Evolutionary conservation across 2,888 invertebrate species (phyloP), one percentile per base, ranked within the genome.

Genomic region (Automeris io): DNA sequence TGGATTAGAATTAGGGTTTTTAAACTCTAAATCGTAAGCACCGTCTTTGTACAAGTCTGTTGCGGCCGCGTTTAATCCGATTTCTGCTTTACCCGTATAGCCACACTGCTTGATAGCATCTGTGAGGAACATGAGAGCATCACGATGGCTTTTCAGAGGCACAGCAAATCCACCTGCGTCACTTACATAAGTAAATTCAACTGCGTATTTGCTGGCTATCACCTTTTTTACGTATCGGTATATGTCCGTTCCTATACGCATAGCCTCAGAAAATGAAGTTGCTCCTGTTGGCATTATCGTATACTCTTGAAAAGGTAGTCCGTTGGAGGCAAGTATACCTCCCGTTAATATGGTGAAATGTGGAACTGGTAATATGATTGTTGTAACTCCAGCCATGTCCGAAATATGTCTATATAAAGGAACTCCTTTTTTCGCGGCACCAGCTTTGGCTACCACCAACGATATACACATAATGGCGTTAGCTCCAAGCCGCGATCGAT

Each of bases 121-220:
- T 11, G 89, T 91, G 52, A 98, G 91, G 43, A 98, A 90, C 40
- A 90, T 82, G 23, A 98, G 86, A 31, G 95, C 97, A 80, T 99
- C 99, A 75, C 96, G 94, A 82, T 98, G 96, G 70, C 95, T 95
- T 53, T 92, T 90, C 57, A 99, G 94, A 66, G 99, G 98, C 41
- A 98, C 96, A 26, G 99, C 96, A 72, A 99, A 99, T 38, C 99
- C 99, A 68, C 99, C 99, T 70, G 95, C 96, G 79, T 98, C 97
- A 49, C 97, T 97, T 1, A 98, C 98, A 54, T 97, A 95, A 5
- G 96, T 95, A 25, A 93, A 93, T 77, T 98, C 97, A 50, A 97
- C 90, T 41, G 96, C 96, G 62, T 92, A 95, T 80, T 96, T 96
- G 46, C 90, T 89, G 79, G 95, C 93, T 70, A 99, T 95, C 37